Percentiles rank a stretch among this genome's conserved stretches.
These are phyloP conservation scores for Steinernema carpocapsae DNA, from an alignment of 2,888 invertebrate genomes.

Conservation along the genomic window DNA sequence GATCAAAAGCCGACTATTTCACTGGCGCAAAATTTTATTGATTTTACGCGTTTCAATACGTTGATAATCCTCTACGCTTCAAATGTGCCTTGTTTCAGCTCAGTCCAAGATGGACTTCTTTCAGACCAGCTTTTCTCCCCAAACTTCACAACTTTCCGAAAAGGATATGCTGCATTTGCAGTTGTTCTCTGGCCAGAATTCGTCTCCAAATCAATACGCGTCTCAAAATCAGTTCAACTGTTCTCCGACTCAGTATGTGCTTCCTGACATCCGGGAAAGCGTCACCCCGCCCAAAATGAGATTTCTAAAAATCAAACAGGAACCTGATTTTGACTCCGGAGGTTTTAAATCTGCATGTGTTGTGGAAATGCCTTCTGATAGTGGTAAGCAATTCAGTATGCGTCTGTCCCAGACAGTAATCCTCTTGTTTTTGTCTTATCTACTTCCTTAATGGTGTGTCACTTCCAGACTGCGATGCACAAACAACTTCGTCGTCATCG, in stretches of 20 bases:
- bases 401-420: neutral
- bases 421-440: neutral
- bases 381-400: neutral
- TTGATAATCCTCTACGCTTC: neutral
- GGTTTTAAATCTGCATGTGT: neutral
- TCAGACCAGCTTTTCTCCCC: neutral
- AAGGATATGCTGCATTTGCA: neutral
- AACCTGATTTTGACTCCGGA: neutral
- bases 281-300: neutral
- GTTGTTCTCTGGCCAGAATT: neutral
- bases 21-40: neutral
- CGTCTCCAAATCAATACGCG: neutral
- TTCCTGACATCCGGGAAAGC: constrained; percentile 17
- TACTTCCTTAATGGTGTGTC: neutral
- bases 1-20: constrained; percentile 17
- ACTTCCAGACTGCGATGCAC: constrained; percentile 18
- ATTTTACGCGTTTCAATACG: neutral
- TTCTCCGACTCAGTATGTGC: neutral
- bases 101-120: neutral
- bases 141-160: neutral
- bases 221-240: neutral
- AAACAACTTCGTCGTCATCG: constrained; percentile 26
- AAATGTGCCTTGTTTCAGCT: neutral
- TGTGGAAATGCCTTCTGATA: constrained; percentile 22
- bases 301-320: constrained; percentile 8